These are phyloP conservation scores for Actinemys pallida DNA, from an alignment of 2,113 vertebrate species.

Conservation along the genomic window DNA sequence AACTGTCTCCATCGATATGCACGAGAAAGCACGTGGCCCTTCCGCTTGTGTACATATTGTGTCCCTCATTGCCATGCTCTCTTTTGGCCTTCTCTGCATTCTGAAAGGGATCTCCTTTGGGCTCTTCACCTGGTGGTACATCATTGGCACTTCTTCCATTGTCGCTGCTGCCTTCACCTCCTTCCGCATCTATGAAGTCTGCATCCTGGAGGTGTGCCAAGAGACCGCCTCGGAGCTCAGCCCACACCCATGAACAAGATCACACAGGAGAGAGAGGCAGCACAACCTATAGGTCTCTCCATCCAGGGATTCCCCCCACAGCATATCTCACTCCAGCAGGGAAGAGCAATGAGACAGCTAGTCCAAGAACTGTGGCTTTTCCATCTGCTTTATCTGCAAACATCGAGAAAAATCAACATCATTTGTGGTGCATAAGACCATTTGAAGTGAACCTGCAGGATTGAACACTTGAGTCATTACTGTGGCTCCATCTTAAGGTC, in stretches of 20 bases:
- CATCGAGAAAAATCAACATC: neutral
- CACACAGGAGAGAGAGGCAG: neutral
- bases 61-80: conserved; percentile 54
- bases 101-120: conserved; percentile 66
- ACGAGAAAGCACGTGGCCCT: conserved; percentile 42
- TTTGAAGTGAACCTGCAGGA: neutral
- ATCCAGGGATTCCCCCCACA: neutral
- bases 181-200: conserved; percentile 75
- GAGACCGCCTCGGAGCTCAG: conserved; percentile 34
- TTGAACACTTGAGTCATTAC: neutral
- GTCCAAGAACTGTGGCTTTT: neutral
- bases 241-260: neutral
- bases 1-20: conserved; percentile 6
- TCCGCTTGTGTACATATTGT: conserved; percentile 71
- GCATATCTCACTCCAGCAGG: neutral
- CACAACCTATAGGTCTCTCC: neutral
- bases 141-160: conserved; percentile 64
- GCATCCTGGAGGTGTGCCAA: conserved; percentile 13
- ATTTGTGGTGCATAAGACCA: neutral
- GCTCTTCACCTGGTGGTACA: conserved; percentile 77
- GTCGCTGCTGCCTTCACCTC: conserved; percentile 65
- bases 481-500: neutral
- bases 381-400: neutral
- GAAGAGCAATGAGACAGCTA: neutral
- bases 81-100: conserved; percentile 74